Conservation (phyloP, 2,113 vertebrate species). For the Chaetodon auriga region DNA sequence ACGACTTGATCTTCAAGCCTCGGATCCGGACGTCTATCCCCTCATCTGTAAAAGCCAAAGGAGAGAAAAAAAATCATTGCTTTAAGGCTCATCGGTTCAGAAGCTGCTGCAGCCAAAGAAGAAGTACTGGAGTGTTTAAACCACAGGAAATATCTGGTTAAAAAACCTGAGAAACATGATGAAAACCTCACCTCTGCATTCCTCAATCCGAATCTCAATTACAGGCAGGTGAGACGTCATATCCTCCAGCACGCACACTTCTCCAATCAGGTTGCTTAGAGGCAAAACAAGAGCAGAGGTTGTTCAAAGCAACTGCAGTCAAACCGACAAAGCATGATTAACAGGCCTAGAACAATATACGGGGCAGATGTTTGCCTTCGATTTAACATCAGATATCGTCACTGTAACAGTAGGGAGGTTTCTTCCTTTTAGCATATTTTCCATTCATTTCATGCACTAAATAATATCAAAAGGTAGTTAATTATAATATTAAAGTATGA, state of each 20-base stretch:
- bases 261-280: conserved; percentile 92
- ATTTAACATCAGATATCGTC: not conserved
- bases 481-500: not conserved
- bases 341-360: not conserved
- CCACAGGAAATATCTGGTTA: not conserved
- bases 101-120: not conserved
- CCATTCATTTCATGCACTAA: not conserved
- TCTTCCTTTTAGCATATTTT: not conserved
- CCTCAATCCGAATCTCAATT: conserved; percentile 95
- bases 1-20: conserved; percentile 97
- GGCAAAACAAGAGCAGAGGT: conserved; percentile 1
- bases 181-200: conserved; percentile 90
- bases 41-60: conserved; percentile 85
- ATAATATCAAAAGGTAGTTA: not conserved
- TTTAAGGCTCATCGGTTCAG: not conserved
- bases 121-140: not conserved
- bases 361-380: not conserved
- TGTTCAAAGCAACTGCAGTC: too few relatives aligned
- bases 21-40: conserved; percentile 96
- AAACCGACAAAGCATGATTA: not conserved
- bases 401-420: not conserved
- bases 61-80: not conserved
- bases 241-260: conserved; percentile 96
- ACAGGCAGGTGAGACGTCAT: conserved; percentile 93
- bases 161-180: not conserved